phyloP scores from a whole-genome alignment of 64 coral and sea anemone species.

The Actinia tenebrosa region DNA sequence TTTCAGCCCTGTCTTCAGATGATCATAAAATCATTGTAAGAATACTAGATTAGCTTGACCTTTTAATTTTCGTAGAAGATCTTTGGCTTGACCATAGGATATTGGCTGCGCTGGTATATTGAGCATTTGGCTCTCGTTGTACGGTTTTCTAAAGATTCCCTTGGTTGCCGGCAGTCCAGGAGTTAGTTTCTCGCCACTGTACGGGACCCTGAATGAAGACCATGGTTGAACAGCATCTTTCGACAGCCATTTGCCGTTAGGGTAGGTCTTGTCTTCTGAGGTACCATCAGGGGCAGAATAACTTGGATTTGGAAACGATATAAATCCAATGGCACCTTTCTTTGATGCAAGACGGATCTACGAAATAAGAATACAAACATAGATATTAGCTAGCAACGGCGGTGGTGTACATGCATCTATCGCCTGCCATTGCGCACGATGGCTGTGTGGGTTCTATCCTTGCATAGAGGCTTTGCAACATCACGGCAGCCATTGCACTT shows the following conservation, averaged over 20 bases:
- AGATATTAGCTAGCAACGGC: neutral
- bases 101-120: slow-evolving; percentile 18
- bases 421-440: too few species aligned
- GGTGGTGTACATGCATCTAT: too few species aligned
- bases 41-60: neutral
- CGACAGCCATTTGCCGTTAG: neutral
- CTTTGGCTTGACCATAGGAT: slow-evolving; percentile 24
- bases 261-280: neutral
- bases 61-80: neutral
- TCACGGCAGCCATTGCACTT: too few species aligned
- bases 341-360: slow-evolving; percentile 9
- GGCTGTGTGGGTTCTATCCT: too few species aligned
- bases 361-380: neutral
- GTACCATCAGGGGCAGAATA: slow-evolving; percentile 11
- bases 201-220: neutral
- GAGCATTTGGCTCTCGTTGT: neutral
- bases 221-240: slow-evolving; percentile 18
- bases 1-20: neutral
- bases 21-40: too few species aligned
- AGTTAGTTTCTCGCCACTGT: neutral
- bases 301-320: slow-evolving; percentile 56
- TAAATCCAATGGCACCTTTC: slow-evolving; percentile 55
- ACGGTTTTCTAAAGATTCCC: slow-evolving; percentile 8
- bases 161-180: slow-evolving; percentile 11
- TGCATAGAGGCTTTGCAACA: too few species aligned